Percentiles rank a stretch among this genome's conserved stretches.
Conservation (phyloP, 2,113 vertebrate genomes). For the Dromaius novaehollandiae region DNA sequence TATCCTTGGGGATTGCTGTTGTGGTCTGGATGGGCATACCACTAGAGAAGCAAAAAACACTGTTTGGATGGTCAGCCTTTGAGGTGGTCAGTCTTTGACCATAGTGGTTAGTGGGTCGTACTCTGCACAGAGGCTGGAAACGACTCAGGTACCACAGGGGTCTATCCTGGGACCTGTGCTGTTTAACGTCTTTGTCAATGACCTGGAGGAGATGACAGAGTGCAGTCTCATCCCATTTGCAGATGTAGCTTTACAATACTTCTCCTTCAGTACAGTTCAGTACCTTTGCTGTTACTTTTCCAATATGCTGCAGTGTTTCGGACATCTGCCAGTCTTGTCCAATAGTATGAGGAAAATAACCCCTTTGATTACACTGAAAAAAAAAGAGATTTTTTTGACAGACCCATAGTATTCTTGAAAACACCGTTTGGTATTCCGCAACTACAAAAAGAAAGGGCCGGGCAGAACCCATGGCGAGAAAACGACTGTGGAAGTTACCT, state of each 20-base stretch:
- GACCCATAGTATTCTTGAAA: neutral
- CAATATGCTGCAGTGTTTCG: neutral
- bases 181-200: neutral
- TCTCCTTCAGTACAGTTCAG: neutral
- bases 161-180: neutral
- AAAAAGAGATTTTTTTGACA: neutral
- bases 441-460: neutral
- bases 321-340: neutral
- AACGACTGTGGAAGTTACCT: neutral
- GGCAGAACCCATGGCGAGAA: neutral
- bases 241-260: neutral
- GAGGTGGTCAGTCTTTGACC: neutral
- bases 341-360: neutral
- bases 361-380: neutral
- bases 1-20: neutral
- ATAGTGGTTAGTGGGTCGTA: neutral
- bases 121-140: neutral
- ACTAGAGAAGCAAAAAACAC: neutral
- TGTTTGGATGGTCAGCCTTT: neutral
- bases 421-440: neutral
- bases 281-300: neutral
- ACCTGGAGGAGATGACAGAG: too few relatives aligned
- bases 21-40: neutral
- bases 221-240: neutral
- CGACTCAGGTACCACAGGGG: too few relatives aligned